Conservation (phyloP, 2,888 invertebrate species). For the Pristionchus fissidentatus region DNA sequence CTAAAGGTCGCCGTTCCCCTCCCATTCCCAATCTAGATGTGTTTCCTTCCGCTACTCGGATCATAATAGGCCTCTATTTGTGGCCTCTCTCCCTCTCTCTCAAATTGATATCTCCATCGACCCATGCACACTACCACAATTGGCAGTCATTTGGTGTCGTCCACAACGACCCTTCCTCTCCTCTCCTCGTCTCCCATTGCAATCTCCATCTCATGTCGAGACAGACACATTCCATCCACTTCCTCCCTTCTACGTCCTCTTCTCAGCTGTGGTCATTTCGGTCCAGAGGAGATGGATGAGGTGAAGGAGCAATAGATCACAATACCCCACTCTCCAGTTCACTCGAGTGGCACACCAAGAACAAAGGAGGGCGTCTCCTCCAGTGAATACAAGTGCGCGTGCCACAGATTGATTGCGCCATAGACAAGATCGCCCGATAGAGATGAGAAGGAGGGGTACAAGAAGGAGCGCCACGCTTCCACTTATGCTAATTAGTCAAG, state of each 20-base stretch:
- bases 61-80: slow-evolving; percentile 6
- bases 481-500: slow-evolving; percentile 35
- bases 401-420: slow-evolving; percentile 30
- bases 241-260: slow-evolving; percentile 8
- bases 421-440: not conserved
- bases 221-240: slow-evolving; percentile 2
- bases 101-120: slow-evolving; percentile 32
- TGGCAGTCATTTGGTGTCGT: slow-evolving; percentile 8
- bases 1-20: not conserved
- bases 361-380: slow-evolving; percentile 16
- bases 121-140: slow-evolving; percentile 32
- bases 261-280: not conserved
- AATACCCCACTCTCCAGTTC: not conserved
- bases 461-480: slow-evolving; percentile 34
- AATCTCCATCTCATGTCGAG: slow-evolving; percentile 15
- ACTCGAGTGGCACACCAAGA: slow-evolving; percentile 19
- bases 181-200: not conserved
- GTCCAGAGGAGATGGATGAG: not conserved
- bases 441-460: slow-evolving; percentile 26
- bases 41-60: slow-evolving; percentile 5
- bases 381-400: slow-evolving; percentile 26
- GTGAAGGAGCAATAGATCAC: not conserved
- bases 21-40: not conserved
- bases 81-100: not conserved
- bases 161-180: slow-evolving; percentile 6